Base-by-base conservation (phyloP, 2,797 vertebrate genomes). In the Danio tinwini region DNA sequence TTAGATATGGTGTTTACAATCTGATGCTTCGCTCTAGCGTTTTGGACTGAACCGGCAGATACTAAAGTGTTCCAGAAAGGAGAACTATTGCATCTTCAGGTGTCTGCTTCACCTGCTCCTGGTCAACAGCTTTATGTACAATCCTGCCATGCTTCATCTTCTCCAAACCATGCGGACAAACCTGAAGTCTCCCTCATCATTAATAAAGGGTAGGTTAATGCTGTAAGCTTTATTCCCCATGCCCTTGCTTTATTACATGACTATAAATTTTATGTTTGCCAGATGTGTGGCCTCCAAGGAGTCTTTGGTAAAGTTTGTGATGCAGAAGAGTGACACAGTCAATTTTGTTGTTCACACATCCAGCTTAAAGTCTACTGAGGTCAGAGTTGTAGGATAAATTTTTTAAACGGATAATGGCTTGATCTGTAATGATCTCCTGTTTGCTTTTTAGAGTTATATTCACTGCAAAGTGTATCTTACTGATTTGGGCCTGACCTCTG, bases 151-250 rank as follows among this genome's bases (percentile, higher is more conserved):
- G 78, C 86, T 6, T 90, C 91, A 0, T 50, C 78, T 0, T 91
- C 86, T 42, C 83, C 87, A 5, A 82, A 90, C 16, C 84, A 85
- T 37, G 58, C 63, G 5, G 67, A 81, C 11, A 86, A 81, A 82
- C 86, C 83, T 0, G 85, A 52, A 40, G 83, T 86, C 13, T 58
- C 77, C 0, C 69, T 93, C 52, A 86, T 93, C 5, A 40, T 88
- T 50, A 93, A 93, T 65, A 92, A 90, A 78, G 92, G 92, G 92
- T 93, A 72, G 78, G 84, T 17, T 19, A 16, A 19, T n/a, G 16
- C 0, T 0, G 2, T 5, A 21, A 2, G 2, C 0, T 2, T 5
- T 21, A 3, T 1, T 10, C n/a, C 16, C 14, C 53, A 5, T 13
- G 8, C n/a, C 0, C 10, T 10, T 17, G 19, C 50, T 6, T 2